Percentiles rank a stretch among this genome's conserved stretches.
phyloP scores from a whole-genome alignment of 1,140 invertebrate genomes.

The Drosophila ananassae region DNA sequence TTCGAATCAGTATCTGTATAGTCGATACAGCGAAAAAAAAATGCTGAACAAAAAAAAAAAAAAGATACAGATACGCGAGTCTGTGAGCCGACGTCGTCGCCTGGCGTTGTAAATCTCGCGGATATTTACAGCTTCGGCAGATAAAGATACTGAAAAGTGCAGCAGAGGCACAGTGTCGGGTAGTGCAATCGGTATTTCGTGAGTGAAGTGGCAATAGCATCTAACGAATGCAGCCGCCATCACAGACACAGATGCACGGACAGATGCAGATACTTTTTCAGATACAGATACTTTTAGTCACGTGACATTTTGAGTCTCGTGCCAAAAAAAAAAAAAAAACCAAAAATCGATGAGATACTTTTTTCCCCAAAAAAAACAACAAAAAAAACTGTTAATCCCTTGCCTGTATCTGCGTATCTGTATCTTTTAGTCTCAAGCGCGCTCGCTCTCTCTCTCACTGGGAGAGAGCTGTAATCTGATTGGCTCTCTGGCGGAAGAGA shows the following conservation, averaged over 20 bases:
- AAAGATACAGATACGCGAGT: constrained; percentile 45
- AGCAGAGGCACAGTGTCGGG: background rate
- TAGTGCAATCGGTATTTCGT: constrained; percentile 13
- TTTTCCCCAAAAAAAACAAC: background rate
- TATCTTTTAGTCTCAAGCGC: constrained; percentile 1
- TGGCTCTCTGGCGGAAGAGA: background rate
- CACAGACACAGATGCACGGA: constrained; percentile 36
- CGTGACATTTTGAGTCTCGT: constrained; percentile 63
- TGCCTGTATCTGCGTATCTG: constrained; percentile 5
- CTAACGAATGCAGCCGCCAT: constrained; percentile 49
- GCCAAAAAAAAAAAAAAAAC: constrained; percentile 47
- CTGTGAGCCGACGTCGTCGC: constrained; percentile 17
- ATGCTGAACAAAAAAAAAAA: background rate
- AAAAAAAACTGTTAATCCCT: constrained; percentile 3
- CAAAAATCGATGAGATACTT: constrained; percentile 57
- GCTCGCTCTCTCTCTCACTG: constrained; percentile 5
- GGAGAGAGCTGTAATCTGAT: constrained; percentile 11
- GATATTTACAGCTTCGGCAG: constrained; percentile 79
- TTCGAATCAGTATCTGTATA: constrained; percentile 41
- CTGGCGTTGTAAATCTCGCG: constrained; percentile 77
- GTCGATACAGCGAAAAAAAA: constrained; percentile 9
- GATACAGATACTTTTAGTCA: constrained; percentile 33
- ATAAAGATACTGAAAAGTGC: constrained; percentile 56
- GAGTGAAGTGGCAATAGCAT: constrained; percentile 4
- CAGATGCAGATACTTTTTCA: background rate